Evolutionary conservation across 2,113 vertebrate genomes (phyloP), one percentile per base, ranked within the genome.

Genomic region (Toxotes chatareus): DNA sequence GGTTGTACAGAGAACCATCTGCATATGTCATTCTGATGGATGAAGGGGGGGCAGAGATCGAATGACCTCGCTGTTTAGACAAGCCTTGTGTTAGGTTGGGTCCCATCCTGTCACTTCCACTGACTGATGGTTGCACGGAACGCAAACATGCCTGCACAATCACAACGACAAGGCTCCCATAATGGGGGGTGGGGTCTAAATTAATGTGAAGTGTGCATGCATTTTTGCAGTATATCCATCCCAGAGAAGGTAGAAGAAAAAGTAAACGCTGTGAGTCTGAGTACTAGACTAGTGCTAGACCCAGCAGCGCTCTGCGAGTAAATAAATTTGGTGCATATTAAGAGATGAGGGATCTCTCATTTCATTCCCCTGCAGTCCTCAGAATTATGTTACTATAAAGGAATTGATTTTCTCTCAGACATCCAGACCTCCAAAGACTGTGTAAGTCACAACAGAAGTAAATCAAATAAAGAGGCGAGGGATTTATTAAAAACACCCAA

Each of bases 1-100:
- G 44, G 74, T 73, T 62, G 59, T 70, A 78, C 63, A 38, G 49
- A 3, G 11, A 72, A 7, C 27, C 80, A 89, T 89, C 77, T 88
- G 83, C 83, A 90, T 86, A 64, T 75, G 87, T 88, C 88, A 64
- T 5, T 36, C 36, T 93, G 91, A 94, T 81, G 85, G 80, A 93
- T 92, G 85, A 60, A 57, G 27, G 4, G 0, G 27, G 80, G 79
- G 82, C 82, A 77, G 47, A 83, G 87, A 91, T 89, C 71, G 23
- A 92, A 73, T 59, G 79, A 76, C 84, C 84, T 81, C 69, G 9
- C 32, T 75, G 72, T 80, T 86, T 19, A 32, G 83, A 89, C 84
- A 84, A 86, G 80, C 46, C 80, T 27, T 10, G 83, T 66, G 82
- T 83, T 64, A 85, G 67, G 80, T 67, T 34, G 40, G 60, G 46